Evolutionary conservation across 1,140 invertebrate species (phyloP).

Genomic region (Lepidurus apus): DNA sequence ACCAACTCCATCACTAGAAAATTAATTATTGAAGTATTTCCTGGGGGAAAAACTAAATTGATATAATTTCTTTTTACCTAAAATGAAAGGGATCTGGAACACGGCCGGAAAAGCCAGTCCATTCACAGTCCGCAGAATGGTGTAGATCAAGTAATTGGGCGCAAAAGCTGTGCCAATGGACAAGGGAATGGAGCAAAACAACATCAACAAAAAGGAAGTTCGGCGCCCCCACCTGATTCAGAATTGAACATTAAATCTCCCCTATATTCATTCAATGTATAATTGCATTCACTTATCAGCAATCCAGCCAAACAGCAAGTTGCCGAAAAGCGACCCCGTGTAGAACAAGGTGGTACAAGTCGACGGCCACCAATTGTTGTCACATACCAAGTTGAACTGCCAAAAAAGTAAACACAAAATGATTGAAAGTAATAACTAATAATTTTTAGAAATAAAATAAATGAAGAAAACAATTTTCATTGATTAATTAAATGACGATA

Average conservation of each 20-base stretch:
- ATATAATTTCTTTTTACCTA: slow-evolving; percentile 43
- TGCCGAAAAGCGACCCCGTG: slow-evolving; percentile 63
- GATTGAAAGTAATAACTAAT: background rate
- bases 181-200: slow-evolving; percentile 38
- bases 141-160: slow-evolving; percentile 42
- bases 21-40: slow-evolving; percentile 30
- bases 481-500: background rate
- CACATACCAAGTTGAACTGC: slow-evolving; percentile 62
- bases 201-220: slow-evolving; percentile 40
- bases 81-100: slow-evolving; percentile 47
- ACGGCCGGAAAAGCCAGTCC: slow-evolving; percentile 46
- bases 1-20: slow-evolving; percentile 55
- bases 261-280: background rate
- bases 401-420: slow-evolving; percentile 29
- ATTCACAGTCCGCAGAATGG: slow-evolving; percentile 43
- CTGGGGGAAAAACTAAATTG: background rate
- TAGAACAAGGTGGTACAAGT: slow-evolving; percentile 61
- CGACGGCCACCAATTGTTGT: slow-evolving; percentile 57
- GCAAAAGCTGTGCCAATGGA: slow-evolving; percentile 41
- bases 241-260: slow-evolving; percentile 5
- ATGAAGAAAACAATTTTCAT: slow-evolving; percentile 6
- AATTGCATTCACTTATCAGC: slow-evolving; percentile 49
- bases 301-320: slow-evolving; percentile 63
- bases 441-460: too few relatives aligned
- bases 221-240: slow-evolving; percentile 38